Conservation (phyloP, 2,113 vertebrate genomes). For the Sinocyclocheilus maitianheensis region DNA sequence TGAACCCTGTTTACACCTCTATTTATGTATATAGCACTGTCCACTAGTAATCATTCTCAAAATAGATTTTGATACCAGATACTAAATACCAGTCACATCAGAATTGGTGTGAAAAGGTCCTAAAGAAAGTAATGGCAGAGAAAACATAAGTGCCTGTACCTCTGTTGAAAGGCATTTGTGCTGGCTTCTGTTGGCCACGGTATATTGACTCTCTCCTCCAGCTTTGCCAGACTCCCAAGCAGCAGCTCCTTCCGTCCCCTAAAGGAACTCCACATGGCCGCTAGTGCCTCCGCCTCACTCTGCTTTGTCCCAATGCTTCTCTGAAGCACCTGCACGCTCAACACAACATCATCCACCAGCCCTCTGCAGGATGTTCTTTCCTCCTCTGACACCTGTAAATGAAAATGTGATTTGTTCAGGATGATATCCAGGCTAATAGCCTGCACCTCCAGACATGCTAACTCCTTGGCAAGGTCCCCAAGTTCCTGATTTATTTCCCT, state of each 20-base stretch:
- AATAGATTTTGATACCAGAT: neutral
- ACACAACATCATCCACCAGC: conserved; percentile 75
- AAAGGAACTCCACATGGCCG: conserved; percentile 80
- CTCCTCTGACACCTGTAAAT: conserved; percentile 72
- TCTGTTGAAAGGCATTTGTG: conserved; percentile 86
- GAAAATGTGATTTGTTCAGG: conserved; percentile 87
- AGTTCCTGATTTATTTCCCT: conserved; percentile 81
- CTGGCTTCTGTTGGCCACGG: conserved; percentile 79
- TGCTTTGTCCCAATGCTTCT: conserved; percentile 89
- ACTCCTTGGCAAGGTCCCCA: conserved; percentile 68
- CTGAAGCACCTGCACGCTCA: conserved; percentile 84
- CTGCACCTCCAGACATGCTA: conserved; percentile 78
- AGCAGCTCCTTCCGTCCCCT: conserved; percentile 83
- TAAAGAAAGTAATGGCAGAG: neutral
- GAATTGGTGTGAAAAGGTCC: neutral
- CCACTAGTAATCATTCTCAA: neutral
- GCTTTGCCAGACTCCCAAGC: conserved; percentile 83
- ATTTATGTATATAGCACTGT: neutral
- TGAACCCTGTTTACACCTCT: neutral
- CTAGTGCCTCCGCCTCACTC: conserved; percentile 89
- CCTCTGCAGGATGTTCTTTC: conserved; percentile 85
- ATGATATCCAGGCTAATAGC: conserved; percentile 81
- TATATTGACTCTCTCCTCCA: conserved; percentile 81
- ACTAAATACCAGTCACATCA: neutral
- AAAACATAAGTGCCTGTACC: conserved; percentile 69